Conservation (phyloP, 2,797 vertebrate species). For the Nyctibius grandis region DNA sequence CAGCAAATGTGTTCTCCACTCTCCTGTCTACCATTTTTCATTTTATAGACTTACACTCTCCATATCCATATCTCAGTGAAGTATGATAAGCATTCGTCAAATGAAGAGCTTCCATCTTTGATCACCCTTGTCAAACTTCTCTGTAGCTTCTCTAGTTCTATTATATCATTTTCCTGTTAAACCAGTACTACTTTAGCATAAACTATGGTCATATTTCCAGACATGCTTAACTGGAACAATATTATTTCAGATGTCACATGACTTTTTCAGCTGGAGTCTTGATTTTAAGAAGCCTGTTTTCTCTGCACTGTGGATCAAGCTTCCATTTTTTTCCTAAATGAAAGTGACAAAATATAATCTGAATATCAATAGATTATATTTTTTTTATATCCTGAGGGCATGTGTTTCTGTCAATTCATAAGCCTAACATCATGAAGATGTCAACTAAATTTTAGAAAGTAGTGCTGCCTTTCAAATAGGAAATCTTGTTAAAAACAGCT, state of each 20-base stretch:
- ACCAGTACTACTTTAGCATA: not conserved
- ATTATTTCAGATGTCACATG: not conserved
- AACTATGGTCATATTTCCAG: not conserved
- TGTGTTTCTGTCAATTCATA: not conserved
- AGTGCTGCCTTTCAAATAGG: not conserved
- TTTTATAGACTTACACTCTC: not conserved
- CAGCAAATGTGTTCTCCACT: not conserved
- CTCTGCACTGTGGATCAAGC: not conserved
- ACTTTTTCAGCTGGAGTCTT: not conserved
- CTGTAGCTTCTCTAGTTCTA: not conserved
- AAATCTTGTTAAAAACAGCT: not conserved
- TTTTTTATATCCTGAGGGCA: not conserved
- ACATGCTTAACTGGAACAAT: not conserved
- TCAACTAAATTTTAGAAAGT: not conserved
- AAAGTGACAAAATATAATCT: not conserved
- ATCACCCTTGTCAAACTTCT: not conserved
- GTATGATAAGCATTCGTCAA: not conserved
- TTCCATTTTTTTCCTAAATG: not conserved
- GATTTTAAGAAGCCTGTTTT: not conserved
- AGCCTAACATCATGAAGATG: not conserved
- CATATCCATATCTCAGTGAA: not conserved
- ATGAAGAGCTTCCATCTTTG: not conserved
- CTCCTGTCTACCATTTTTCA: not conserved
- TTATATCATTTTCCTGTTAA: not conserved
- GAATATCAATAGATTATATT: not conserved